Percentiles rank a stretch among this genome's conserved stretches.
phyloP scores from a whole-genome alignment of 2,113 vertebrate species.

The Peromyscus polionotus region DNA sequence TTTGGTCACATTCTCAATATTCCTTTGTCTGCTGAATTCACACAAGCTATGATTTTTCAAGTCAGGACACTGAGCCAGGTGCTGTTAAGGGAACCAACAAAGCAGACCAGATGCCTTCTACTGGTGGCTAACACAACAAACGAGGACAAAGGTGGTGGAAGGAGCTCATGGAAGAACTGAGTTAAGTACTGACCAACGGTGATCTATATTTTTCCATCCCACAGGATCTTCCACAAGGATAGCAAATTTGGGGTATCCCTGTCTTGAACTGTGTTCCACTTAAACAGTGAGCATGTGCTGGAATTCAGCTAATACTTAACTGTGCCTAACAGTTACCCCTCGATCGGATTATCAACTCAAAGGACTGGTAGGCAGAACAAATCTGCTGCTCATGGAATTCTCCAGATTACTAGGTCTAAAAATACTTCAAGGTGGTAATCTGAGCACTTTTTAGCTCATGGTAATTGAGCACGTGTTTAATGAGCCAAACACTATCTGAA shows the following conservation, averaged over 20 bases:
- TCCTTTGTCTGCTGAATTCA: neutral
- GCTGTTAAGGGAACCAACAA: neutral
- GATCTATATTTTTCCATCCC: neutral
- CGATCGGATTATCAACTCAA: neutral
- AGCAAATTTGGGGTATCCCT: neutral
- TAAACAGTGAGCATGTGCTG: neutral
- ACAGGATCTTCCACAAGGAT: neutral
- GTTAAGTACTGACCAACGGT: neutral
- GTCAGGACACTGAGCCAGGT: neutral
- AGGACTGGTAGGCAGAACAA: neutral
- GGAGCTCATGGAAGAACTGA: neutral
- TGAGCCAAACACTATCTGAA: slow-evolving; percentile 19
- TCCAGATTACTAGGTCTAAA: slow-evolving; percentile 49
- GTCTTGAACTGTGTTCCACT: neutral
- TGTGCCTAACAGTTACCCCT: neutral
- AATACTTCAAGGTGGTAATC: slow-evolving; percentile 41
- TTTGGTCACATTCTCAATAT: neutral
- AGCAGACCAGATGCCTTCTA: neutral
- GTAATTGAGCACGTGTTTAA: neutral
- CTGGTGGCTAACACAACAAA: neutral
- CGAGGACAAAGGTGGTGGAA: neutral
- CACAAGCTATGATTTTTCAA: neutral
- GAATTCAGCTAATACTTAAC: neutral
- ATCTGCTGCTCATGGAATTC: slow-evolving; percentile 41
- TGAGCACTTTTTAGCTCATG: slow-evolving; percentile 45